Evolutionary conservation across 2,113 vertebrate species (phyloP), one percentile per base, ranked within the genome.

Genomic region (Poicephalus gulielmi): DNA sequence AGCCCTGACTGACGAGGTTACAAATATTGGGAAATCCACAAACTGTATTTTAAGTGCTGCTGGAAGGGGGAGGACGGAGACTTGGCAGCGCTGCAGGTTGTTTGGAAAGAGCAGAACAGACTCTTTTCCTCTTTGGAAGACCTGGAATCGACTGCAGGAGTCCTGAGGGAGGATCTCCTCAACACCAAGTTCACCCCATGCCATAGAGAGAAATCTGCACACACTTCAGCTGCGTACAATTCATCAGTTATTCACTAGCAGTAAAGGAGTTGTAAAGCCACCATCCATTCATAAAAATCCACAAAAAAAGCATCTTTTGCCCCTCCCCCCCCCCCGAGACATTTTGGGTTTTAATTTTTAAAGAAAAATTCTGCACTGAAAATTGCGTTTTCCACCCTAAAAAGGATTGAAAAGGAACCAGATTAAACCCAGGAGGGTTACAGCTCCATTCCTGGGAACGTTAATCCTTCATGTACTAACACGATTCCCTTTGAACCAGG

Each of bases 21-120:
- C 95, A 94, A 86, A 94, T 89, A 97, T 94, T 97, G 97, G 90
- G 96, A 97, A 96, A 97, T 78, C 35, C 70, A 86, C 88, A 75
- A 68, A 85, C 73, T 8, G 14, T 18, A n/a, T 59, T 92, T 86
- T 83, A 85, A 88, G 53, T 2, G 17, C 68, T 80, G 84, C 88
- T 67, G 83, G 76, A 47, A 82, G 50, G 22, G 79, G 83, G 57
- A 88, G 91, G 86, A 88, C 2, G 25, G 91, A 80, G 66, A 53
- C 37, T 94, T 93, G 92, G 94, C 90, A 88, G 68, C 1, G 1
- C 82, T 35, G 53, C 67, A 30, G 55, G 33, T 37, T 66, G 82
- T 52, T 92, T 74, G 88, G 55, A 46, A 75, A 67, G 71, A 91
- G 83, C 31, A 86, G 31, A 44, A 76, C 0, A 6, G 47, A 16